Evolutionary conservation across 2,113 vertebrate species (phyloP).

Genomic region (Gasterosteus aculeatus): DNA sequence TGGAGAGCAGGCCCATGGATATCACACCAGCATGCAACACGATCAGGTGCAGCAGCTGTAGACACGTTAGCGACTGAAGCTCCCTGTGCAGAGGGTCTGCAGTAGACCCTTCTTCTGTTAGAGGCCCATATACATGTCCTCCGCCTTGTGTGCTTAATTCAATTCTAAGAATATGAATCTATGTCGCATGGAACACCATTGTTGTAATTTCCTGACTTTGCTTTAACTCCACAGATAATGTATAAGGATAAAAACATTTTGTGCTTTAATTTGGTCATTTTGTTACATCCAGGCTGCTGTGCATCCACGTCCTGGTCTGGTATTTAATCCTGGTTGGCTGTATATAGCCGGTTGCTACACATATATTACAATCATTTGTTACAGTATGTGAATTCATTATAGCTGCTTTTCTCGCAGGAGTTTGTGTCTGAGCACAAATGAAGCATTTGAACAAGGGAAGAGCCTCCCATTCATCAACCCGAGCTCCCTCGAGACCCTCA

Average conservation of each 20-base stretch:
- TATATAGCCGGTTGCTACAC: not conserved
- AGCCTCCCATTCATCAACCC: slow-evolving; percentile 83
- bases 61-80: not conserved
- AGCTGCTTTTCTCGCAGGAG: slow-evolving; percentile 50
- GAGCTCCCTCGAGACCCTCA: slow-evolving; percentile 83
- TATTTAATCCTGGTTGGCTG: not conserved
- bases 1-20: slow-evolving; percentile 63
- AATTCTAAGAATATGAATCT: not conserved
- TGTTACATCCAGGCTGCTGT: not conserved
- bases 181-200: not conserved
- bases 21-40: slow-evolving; percentile 76
- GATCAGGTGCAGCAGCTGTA: slow-evolving; percentile 73
- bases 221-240: not conserved
- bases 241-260: not conserved
- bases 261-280: not conserved
- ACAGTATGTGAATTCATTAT: not conserved
- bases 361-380: not conserved
- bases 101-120: not conserved
- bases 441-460: slow-evolving; percentile 86
- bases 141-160: not conserved
- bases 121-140: not conserved
- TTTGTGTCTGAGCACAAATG: slow-evolving; percentile 77
- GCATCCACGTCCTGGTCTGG: not conserved
- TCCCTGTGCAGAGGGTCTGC: not conserved
- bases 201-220: not conserved